Evolutionary conservation across 2,888 invertebrate species (phyloP), one percentile per base, ranked within the genome.

Genomic region (Taenaris catops): DNA sequence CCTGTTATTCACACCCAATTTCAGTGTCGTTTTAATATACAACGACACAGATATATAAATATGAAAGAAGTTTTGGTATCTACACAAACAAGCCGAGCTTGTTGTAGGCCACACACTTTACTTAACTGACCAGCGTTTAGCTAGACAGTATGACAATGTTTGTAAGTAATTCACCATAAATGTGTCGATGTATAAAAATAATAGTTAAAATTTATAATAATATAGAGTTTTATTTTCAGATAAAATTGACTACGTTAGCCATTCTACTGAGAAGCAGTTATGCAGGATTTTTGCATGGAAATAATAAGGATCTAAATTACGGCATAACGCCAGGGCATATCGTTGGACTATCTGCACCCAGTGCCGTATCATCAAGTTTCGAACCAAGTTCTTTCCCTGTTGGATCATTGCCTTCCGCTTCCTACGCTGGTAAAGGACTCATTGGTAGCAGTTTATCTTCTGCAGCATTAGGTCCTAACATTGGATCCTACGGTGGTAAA

Each of bases 91-190:
- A 74, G 71, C 70, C 47, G 49, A 53, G 68, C 68, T 75, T 71
- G 76, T 79, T 58, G 68, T 60, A 57, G 73, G 62, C 63, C 49
- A 69, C 60, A 80, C 79, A 69, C 60, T 62, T 62, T 63, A 47
- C 55, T 43, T 54, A 46, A 50, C 81, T 75, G 60, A 81, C 81
- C 80, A 76, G 86, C 86, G 83, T 67, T 80, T 86, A 86, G 86
- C 84, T 83, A 80, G 66, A 63, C 62, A 60, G 58, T 45, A 86
- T 86, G 86, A 84, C 84, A 79, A 63, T 80, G 55, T 70, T 72
- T 70, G 86, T 86, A 61, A 84, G 84, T 83, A 66, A 19, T 14
- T 7, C 17, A 20, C 9, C 4, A 19, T 8, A 9, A 14, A 28
- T 34, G 35, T n/a, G n/a, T 19, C 38, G 35, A 34, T 29, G 14